Percentiles rank a stretch among this genome's conserved stretches.
Conservation (phyloP, 2,888 invertebrate species). For the Hylaea fasciaria region DNA sequence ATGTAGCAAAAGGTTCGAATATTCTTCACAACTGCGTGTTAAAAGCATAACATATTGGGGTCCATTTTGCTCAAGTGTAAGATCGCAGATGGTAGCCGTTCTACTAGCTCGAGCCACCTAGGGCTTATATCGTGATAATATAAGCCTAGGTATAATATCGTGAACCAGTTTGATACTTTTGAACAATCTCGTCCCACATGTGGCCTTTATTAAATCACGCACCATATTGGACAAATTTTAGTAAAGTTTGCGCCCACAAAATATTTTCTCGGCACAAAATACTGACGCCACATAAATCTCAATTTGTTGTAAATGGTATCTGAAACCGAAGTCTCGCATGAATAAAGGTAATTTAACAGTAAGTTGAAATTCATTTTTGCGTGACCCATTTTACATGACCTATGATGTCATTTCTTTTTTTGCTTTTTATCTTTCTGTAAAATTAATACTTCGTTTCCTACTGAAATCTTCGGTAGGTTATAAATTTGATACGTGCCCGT, state of each 20-base stretch:
- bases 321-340: slow-evolving; percentile 21
- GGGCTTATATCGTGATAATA: too few relatives aligned
- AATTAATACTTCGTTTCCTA: slow-evolving; percentile 31
- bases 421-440: slow-evolving; percentile 18
- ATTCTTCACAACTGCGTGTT: not conserved
- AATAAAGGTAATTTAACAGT: slow-evolving; percentile 21
- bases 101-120: slow-evolving; percentile 32
- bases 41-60: slow-evolving; percentile 47
- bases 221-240: slow-evolving; percentile 58
- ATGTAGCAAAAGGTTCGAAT: slow-evolving; percentile 57
- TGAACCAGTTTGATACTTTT: slow-evolving; percentile 48
- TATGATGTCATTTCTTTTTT: slow-evolving; percentile 9
- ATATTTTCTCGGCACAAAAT: slow-evolving; percentile 53
- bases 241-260: slow-evolving; percentile 51
- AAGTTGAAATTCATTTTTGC: slow-evolving; percentile 13
- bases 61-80: slow-evolving; percentile 3
- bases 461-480: slow-evolving; percentile 45
- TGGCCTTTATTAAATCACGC: slow-evolving; percentile 61
- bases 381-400: slow-evolving; percentile 1
- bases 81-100: slow-evolving; percentile 32
- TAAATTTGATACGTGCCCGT: slow-evolving; percentile 57
- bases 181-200: slow-evolving; percentile 45
- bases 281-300: slow-evolving; percentile 41
- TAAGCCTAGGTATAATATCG: too few relatives aligned
- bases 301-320: slow-evolving; percentile 40